phyloP scores from a whole-genome alignment of 2,797 vertebrate genomes.

The Leptodactylus fallax region DNA sequence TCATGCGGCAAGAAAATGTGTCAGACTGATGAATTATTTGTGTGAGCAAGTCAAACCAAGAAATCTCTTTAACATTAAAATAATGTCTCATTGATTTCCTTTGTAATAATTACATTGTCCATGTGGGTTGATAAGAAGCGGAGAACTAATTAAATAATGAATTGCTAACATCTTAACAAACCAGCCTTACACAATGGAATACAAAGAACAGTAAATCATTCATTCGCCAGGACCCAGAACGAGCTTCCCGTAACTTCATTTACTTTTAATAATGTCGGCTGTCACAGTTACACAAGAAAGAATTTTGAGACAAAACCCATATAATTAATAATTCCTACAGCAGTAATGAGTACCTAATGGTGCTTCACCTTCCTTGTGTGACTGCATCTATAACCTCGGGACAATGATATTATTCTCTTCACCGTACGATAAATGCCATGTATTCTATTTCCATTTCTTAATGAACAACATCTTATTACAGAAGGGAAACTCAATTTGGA shows the following conservation, averaged over 20 bases:
- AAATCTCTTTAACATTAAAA: constrained; percentile 51
- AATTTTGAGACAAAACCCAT: constrained; percentile 47
- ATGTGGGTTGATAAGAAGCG: constrained; percentile 51
- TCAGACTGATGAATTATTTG: constrained; percentile 50
- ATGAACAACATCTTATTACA: constrained; percentile 46
- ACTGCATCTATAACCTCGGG: constrained; percentile 38
- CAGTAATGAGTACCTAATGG: constrained; percentile 55
- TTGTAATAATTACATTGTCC: constrained; percentile 46
- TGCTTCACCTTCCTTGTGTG: constrained; percentile 47
- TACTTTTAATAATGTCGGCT: constrained; percentile 59
- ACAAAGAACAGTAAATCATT: constrained; percentile 59
- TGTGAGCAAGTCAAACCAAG: constrained; percentile 39
- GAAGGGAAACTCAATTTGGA: constrained; percentile 1
- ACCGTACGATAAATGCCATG: constrained; percentile 45
- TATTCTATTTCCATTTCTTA: constrained; percentile 17
- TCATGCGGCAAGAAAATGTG: constrained; percentile 24
- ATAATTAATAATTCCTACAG: constrained; percentile 58
- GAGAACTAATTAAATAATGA: constrained; percentile 61
- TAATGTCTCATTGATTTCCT: constrained; percentile 55
- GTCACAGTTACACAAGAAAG: constrained; percentile 57
- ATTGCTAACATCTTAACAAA: constrained; percentile 59
- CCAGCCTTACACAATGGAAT: constrained; percentile 44
- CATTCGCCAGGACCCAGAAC: constrained; percentile 31
- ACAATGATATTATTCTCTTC: constrained; percentile 27
- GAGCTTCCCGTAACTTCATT: constrained; percentile 55